phyloP scores from a whole-genome alignment of 1,140 invertebrate species.

The Heliconius nattereri region DNA sequence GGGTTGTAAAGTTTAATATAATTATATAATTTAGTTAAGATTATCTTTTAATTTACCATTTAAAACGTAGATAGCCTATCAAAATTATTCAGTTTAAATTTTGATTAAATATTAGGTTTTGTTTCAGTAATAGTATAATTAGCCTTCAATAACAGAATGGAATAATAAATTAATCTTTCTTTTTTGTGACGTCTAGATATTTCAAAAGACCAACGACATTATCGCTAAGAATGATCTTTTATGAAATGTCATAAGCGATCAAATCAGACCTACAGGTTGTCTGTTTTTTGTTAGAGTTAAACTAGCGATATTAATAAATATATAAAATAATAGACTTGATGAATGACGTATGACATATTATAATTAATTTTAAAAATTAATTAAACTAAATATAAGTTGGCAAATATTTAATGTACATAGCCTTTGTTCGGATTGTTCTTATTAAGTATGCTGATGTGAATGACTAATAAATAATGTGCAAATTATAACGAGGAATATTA shows the following conservation, averaged over 20 bases:
- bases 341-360: background rate
- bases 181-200: background rate
- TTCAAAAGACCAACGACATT: background rate
- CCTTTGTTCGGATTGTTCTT: too few species aligned
- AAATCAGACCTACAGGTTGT: too few species aligned
- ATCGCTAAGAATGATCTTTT: background rate
- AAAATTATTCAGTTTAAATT: background rate
- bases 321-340: background rate
- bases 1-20: too few species aligned
- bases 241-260: too few species aligned
- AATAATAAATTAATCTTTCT: background rate
- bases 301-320: background rate
- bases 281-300: background rate
- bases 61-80: background rate
- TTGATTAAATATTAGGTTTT: background rate
- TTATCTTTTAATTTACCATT: background rate
- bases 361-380: background rate
- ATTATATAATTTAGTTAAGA: too few species aligned
- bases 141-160: background rate
- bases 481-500: too few species aligned
- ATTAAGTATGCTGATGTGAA: too few species aligned
- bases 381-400: background rate
- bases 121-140: background rate
- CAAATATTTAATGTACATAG: too few species aligned
- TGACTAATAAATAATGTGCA: too few species aligned